These are phyloP conservation scores for Pseudomyrmex pallidus DNA, from an alignment of 1,140 invertebrate genomes.

Conservation along the genomic window DNA sequence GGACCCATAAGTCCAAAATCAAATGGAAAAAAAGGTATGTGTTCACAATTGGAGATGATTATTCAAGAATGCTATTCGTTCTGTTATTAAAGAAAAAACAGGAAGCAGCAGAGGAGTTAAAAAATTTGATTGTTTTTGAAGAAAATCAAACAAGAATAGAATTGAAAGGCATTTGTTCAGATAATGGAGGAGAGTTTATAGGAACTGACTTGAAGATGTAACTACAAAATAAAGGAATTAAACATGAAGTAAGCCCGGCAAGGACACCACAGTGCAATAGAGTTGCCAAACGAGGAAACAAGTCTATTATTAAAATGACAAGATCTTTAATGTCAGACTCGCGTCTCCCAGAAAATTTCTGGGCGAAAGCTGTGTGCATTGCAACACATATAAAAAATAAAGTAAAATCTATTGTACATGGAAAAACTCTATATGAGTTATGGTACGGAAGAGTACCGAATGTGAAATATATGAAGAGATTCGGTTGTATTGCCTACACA, in stretches of 20 bases:
- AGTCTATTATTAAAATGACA: neutral
- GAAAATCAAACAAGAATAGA: neutral
- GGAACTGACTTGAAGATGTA: neutral
- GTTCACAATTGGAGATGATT: neutral
- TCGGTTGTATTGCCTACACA: neutral
- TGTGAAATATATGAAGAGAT: conserved; percentile 23
- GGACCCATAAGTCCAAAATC: neutral
- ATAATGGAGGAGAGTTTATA: conserved; percentile 3
- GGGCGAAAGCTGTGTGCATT: neutral
- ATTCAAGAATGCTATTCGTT: neutral
- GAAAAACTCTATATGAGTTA: neutral
- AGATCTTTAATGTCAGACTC: neutral
- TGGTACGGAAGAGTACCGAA: neutral
- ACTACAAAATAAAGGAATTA: neutral
- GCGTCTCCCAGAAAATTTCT: neutral
- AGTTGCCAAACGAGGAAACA: conserved; percentile 10
- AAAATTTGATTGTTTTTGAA: neutral
- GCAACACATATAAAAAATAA: neutral
- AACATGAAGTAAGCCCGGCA: conserved; percentile 19
- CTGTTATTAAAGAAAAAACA: neutral
- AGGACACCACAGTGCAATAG: conserved; percentile 26
- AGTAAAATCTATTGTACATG: neutral
- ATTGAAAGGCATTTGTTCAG: neutral
- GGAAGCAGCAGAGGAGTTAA: neutral
- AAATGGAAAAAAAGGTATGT: conserved; percentile 6